phyloP scores from a whole-genome alignment of 2,113 vertebrate species.

The Pampusana beccarii region DNA sequence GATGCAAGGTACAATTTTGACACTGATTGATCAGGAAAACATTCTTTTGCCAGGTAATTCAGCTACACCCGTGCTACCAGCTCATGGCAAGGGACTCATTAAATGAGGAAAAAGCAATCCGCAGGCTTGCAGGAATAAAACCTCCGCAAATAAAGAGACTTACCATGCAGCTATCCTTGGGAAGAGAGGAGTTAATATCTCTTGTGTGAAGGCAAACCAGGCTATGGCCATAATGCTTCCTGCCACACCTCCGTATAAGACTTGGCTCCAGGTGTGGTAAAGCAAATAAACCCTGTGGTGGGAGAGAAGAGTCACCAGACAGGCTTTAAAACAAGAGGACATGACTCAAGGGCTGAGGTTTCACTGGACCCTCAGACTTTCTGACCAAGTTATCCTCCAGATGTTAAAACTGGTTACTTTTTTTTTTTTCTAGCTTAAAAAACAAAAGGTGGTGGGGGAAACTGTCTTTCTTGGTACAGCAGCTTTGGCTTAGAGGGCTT shows the following conservation, averaged over 20 bases:
- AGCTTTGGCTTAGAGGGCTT: background rate
- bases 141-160: conserved; percentile 25
- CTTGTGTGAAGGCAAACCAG: conserved; percentile 97
- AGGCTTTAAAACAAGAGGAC: background rate
- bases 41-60: background rate
- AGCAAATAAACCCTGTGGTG: conserved; percentile 91
- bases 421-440: background rate
- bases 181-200: conserved; percentile 95
- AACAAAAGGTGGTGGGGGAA: rapidly evolving
- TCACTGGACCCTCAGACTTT: background rate
- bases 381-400: background rate
- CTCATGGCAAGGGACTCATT: background rate
- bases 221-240: conserved; percentile 88
- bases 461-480: background rate
- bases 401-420: background rate
- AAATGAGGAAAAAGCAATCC: background rate
- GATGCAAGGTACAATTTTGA: background rate
- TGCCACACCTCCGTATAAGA: conserved; percentile 89
- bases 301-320: conserved; percentile 12
- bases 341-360: background rate
- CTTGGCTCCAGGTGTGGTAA: conserved; percentile 98
- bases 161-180: conserved; percentile 98
- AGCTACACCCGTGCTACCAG: background rate
- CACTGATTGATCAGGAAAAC: background rate
- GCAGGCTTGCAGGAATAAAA: background rate